These are phyloP conservation scores for Ptychadena robeensis DNA, from an alignment of 2,797 vertebrate species.

Conservation along the genomic window DNA sequence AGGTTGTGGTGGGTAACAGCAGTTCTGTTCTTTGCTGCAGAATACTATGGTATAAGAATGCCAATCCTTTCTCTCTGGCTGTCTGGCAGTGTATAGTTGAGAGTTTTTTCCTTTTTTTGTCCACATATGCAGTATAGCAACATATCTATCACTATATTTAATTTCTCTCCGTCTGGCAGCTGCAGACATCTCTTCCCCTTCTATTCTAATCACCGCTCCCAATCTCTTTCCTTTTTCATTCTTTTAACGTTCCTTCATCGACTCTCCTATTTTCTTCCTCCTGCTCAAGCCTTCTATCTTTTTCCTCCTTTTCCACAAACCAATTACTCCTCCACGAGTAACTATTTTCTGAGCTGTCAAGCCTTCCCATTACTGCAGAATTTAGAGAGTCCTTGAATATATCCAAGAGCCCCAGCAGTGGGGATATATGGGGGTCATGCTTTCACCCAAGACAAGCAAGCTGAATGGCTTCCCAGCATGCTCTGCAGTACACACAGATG, in stretches of 20 bases:
- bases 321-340: conserved; percentile 59
- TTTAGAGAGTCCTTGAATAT: conserved; percentile 59
- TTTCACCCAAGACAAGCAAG: background rate
- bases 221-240: conserved; percentile 49
- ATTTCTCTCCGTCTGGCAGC: conserved; percentile 23
- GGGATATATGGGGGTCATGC: conserved; percentile 38
- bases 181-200: conserved; percentile 17
- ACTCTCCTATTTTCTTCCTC: conserved; percentile 45
- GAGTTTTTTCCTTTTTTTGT: background rate
- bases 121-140: conserved; percentile 15
- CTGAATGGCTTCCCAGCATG: conserved; percentile 12
- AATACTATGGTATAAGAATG: background rate
- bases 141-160: conserved; percentile 49
- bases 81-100: conserved; percentile 2
- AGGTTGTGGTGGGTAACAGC: background rate
- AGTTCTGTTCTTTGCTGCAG: background rate
- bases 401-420: conserved; percentile 25
- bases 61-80: background rate
- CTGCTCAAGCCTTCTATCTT: conserved; percentile 13
- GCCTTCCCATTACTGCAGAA: conserved; percentile 57
- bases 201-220: conserved; percentile 39
- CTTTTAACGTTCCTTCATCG: conserved; percentile 41
- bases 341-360: conserved; percentile 62
- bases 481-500: background rate
- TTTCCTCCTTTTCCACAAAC: conserved; percentile 52